A percentile compares a stretch with the other conserved stretches of the same genome.
phyloP scores from a whole-genome alignment of 2,797 vertebrate species.

The Ficedula albicollis region DNA sequence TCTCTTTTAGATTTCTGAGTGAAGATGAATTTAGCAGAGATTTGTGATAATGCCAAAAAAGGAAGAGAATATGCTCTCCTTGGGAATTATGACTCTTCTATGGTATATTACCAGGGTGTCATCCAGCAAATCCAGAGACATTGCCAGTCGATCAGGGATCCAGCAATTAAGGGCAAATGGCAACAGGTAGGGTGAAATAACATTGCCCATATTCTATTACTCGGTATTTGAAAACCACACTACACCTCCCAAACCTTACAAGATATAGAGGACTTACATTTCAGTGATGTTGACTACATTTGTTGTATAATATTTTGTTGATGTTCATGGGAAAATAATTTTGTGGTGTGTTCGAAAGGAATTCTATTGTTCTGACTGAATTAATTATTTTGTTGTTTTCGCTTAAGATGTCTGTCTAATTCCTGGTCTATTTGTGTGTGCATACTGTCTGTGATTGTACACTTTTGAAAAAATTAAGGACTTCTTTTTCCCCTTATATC shows the following conservation, averaged over 20 bases:
- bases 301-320: background rate
- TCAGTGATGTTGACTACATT: background rate
- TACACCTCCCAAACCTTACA: background rate
- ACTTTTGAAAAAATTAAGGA: background rate
- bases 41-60: conserved; percentile 96
- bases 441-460: background rate
- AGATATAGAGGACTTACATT: background rate
- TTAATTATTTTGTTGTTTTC: background rate
- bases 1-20: conserved; percentile 67
- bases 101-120: conserved; percentile 97
- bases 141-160: conserved; percentile 89
- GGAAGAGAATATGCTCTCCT: conserved; percentile 95
- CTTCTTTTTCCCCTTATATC: background rate
- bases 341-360: background rate
- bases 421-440: background rate
- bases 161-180: conserved; percentile 90
- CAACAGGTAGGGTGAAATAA: conserved; percentile 84
- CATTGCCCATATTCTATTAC: background rate
- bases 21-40: conserved; percentile 94
- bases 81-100: conserved; percentile 95
- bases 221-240: background rate
- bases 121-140: conserved; percentile 95
- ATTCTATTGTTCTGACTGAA: background rate
- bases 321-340: background rate
- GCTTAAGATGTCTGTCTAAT: background rate